phyloP scores from a whole-genome alignment of 2,797 vertebrate species.

The Chelon labrosus region DNA sequence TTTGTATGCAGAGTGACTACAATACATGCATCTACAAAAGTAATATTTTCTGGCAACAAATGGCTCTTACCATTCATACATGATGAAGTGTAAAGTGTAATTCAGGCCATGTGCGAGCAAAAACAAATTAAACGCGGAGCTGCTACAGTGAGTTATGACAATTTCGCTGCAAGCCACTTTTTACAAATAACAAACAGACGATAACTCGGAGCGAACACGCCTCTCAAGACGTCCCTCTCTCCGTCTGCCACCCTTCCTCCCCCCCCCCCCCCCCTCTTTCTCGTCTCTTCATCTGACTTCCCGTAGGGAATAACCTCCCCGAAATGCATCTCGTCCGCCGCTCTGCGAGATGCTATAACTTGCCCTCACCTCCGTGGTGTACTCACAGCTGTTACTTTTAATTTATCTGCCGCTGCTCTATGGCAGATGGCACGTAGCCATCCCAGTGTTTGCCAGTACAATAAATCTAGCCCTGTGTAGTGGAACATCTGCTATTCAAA shows the following conservation, averaged over 20 bases:
- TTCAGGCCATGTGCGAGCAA: background rate
- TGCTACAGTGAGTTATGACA: background rate
- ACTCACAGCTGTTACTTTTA: constrained; percentile 66
- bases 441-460: constrained; percentile 65
- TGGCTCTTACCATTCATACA: constrained; percentile 11
- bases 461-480: constrained; percentile 59
- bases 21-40: constrained; percentile 12
- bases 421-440: constrained; percentile 71
- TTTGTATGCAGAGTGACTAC: background rate
- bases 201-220: constrained; percentile 16
- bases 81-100: constrained; percentile 17
- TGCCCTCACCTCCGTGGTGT: constrained; percentile 52
- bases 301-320: constrained; percentile 57
- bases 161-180: background rate
- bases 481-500: constrained; percentile 78
- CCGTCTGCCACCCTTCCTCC: constrained; percentile 7
- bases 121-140: constrained; percentile 7
- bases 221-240: constrained; percentile 16
- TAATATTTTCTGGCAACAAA: constrained; percentile 19
- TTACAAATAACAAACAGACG: constrained; percentile 33
- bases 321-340: constrained; percentile 41
- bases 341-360: constrained; percentile 46
- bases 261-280: background rate
- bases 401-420: constrained; percentile 61
- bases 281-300: constrained; percentile 37